Evolutionary conservation across 2,113 vertebrate genomes (phyloP), one percentile per base, ranked within the genome.

Genomic region (Miniopterus natalensis): DNA sequence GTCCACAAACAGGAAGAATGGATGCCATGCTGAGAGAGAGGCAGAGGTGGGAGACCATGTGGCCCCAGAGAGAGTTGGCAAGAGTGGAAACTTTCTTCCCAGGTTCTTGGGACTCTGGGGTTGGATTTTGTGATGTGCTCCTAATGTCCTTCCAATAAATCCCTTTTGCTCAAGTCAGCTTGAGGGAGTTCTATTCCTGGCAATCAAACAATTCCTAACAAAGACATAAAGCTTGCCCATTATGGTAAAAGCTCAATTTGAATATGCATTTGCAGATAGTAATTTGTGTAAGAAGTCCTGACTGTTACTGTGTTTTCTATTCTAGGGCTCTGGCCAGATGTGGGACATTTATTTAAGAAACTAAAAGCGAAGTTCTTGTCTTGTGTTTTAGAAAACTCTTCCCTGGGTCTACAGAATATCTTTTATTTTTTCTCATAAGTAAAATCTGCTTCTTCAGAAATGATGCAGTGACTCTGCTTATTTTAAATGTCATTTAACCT

Each of bases 361-460:
- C 36, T 0, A 66, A 73, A 93, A 59, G 47, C 59, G 57, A 94
- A 92, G 59, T 27, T 85, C 79, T 94, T 71, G 18, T 83, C 55
- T 31, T 61, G 4, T 3, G 14, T 93, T 93, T 93, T 74, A 73
- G 40, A 95, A 91, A 92, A 95, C 49, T 42, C n/a, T 84, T 81
- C 12, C 42, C 55, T 31, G 47, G 31, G 51, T 91, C 61, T 83
- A 14, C 6, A 57, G 29, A 91, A 42, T 13, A 78, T 23, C 68
- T 92, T 71, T 86, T 70, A 27, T n/a, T 57, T 79, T 71, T 49
- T 84, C 57, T 74, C 66, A 8, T 53, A 86, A 92, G 7, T 92
- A 57, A 91, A 94, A 75, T 73, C 71, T 80, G 29, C 36, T 51
- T 81, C 45, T 84, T 91, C 36, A 63, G 77, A 95, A 88, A 88